A percentile compares a stretch with the other conserved stretches of the same genome.
Evolutionary conservation across 2,888 invertebrate genomes (phyloP).

Genomic region (Xanthorhoe designata): DNA sequence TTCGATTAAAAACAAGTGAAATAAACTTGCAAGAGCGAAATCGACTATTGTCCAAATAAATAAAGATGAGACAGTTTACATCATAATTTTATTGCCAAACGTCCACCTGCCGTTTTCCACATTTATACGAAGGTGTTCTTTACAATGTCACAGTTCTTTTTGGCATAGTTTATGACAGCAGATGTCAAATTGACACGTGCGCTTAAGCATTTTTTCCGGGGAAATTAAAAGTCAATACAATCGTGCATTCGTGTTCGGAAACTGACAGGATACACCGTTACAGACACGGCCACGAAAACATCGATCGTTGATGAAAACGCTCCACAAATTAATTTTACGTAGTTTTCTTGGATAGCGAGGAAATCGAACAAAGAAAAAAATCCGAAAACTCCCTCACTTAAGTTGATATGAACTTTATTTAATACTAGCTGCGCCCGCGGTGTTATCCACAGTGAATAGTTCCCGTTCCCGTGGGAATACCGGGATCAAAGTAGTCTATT

Average conservation of each 20-base stretch:
- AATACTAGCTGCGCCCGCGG: no score
- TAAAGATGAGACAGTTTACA: slow-evolving; percentile 22
- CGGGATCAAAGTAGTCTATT: no score
- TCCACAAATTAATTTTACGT: no score
- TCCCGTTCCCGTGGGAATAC: no score
- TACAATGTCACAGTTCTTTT: slow-evolving; percentile 18
- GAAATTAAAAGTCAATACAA: slow-evolving; percentile 37
- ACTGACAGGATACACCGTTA: slow-evolving; percentile 55
- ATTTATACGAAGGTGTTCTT: slow-evolving; percentile 27
- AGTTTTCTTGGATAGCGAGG: no score
- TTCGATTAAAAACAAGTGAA: no score
- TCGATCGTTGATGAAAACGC: slow-evolving; percentile 13
- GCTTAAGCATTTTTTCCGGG: slow-evolving; percentile 43
- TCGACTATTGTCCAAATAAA: slow-evolving; percentile 4
- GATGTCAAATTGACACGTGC: slow-evolving; percentile 56
- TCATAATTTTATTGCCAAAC: slow-evolving; percentile 17
- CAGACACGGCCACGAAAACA: slow-evolving; percentile 27
- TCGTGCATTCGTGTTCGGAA: slow-evolving; percentile 28
- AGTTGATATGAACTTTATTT: no score
- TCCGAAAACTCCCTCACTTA: no score
- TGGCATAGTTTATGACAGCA: slow-evolving; percentile 45
- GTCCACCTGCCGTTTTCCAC: slow-evolving; percentile 20
- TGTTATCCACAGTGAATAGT: no score
- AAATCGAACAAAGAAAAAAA: no score
- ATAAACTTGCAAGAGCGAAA: not conserved